Conservation (phyloP, 2,888 invertebrate genomes). For the Conus canariensis region DNA sequence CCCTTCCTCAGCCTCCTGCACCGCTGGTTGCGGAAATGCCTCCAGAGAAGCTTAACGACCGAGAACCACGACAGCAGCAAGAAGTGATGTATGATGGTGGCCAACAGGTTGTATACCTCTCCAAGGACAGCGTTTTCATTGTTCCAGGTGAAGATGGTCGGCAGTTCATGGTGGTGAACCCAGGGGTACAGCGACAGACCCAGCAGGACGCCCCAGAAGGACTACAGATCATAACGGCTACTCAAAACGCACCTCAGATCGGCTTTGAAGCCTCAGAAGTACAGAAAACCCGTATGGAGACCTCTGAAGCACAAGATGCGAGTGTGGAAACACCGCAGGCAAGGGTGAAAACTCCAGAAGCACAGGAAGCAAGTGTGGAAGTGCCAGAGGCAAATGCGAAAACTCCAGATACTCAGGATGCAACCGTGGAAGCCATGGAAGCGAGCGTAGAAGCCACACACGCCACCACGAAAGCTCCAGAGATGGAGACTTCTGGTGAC, state of each 20-base stretch:
- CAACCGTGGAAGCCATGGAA: not conserved
- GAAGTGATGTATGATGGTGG: not conserved
- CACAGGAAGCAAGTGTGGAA: not conserved
- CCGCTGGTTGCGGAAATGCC: not conserved
- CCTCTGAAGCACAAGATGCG: not conserved
- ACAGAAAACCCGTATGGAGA: not conserved
- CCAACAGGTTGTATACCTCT: conserved; percentile 12
- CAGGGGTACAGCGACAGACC: not conserved
- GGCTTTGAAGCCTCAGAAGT: not conserved
- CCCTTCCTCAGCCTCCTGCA: not conserved
- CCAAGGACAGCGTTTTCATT: conserved; percentile 20
- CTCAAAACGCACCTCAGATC: not conserved
- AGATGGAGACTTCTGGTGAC: not conserved
- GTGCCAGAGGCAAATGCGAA: not conserved
- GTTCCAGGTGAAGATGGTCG: conserved; percentile 1
- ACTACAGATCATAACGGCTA: not conserved
- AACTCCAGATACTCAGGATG: not conserved
- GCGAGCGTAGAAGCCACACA: not conserved
- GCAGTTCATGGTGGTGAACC: conserved; percentile 1
- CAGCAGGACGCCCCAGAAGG: not conserved
- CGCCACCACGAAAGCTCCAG: too few relatives aligned
- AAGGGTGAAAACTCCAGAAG: not conserved
- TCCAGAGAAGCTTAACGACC: not conserved
- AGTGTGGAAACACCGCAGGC: not conserved
- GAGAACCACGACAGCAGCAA: not conserved